Percentiles rank a stretch among this genome's conserved stretches.
Conservation (phyloP, 2,797 vertebrate genomes). For the Poecilia velifera region DNA sequence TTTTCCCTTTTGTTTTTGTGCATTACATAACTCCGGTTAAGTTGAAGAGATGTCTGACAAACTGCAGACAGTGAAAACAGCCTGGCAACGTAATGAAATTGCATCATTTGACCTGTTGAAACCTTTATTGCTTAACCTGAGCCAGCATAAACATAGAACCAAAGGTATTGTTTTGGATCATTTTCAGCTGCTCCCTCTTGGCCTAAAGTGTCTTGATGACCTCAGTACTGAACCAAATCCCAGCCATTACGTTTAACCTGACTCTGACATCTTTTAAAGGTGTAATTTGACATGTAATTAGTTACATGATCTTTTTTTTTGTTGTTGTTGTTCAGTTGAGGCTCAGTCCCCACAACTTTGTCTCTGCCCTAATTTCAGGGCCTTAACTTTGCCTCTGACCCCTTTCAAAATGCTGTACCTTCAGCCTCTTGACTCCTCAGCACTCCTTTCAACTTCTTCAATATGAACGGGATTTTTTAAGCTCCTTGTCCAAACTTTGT, state of each 20-base stretch:
- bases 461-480: slow-evolving; percentile 54
- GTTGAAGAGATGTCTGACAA: neutral
- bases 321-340: slow-evolving; percentile 24
- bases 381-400: slow-evolving; percentile 56
- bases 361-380: slow-evolving; percentile 49
- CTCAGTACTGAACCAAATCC: slow-evolving; percentile 7
- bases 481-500: slow-evolving; percentile 57
- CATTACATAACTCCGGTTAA: neutral
- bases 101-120: neutral
- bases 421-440: slow-evolving; percentile 42
- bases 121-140: neutral
- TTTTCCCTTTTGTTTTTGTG: neutral
- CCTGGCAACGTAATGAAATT: neutral
- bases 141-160: neutral
- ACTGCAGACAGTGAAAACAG: neutral
- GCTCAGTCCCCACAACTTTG: slow-evolving; percentile 47
- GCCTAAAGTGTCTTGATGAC: neutral
- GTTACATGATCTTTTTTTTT: slow-evolving; percentile 6
- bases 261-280: slow-evolving; percentile 48
- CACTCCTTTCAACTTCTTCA: slow-evolving; percentile 58
- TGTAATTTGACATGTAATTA: slow-evolving; percentile 27
- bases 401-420: slow-evolving; percentile 51
- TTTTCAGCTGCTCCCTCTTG: slow-evolving; percentile 11
- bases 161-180: neutral
- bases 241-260: slow-evolving; percentile 44